Conservation (phyloP, 1,140 invertebrate genomes). For the Bradysia coprophila region DNA sequence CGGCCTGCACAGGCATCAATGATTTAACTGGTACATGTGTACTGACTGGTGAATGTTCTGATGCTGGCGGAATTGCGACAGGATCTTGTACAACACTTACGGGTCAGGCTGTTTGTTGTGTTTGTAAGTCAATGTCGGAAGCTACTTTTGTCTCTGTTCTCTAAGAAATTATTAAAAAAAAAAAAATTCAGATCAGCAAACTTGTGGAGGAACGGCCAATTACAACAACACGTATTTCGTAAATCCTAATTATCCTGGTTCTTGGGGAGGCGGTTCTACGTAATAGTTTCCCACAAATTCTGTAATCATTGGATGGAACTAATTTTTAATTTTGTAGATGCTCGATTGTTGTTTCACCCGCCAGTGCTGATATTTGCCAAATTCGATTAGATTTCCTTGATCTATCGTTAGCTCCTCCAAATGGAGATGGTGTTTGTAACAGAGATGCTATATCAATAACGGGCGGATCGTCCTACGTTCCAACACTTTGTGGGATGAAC, state of each 20-base stretch:
- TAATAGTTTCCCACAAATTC: not conserved
- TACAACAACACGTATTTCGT: conserved; percentile 71
- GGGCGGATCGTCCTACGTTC: conserved; percentile 42
- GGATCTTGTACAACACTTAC: conserved; percentile 47
- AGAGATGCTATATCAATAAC: conserved; percentile 49
- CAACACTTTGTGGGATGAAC: conserved; percentile 61
- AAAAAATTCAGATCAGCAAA: conserved; percentile 46
- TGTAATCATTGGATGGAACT: too few relatives aligned
- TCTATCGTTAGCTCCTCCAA: conserved; percentile 48
- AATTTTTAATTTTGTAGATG: conserved; percentile 31
- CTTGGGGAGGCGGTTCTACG: conserved; percentile 28
- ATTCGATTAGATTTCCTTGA: conserved; percentile 59
- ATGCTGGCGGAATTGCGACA: conserved; percentile 43
- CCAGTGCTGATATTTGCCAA: conserved; percentile 54
- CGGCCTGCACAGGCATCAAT: conserved; percentile 38
- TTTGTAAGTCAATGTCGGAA: conserved; percentile 38
- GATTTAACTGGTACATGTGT: conserved; percentile 54
- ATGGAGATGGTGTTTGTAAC: conserved; percentile 47
- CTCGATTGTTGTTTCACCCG: conserved; percentile 43
- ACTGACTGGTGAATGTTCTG: conserved; percentile 50
- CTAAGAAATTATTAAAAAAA: too few relatives aligned
- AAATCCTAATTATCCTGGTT: conserved; percentile 47
- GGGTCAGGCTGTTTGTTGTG: conserved; percentile 50
- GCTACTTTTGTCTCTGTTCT: not conserved
- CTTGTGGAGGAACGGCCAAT: conserved; percentile 43